Evolutionary conservation across 2,797 vertebrate species (phyloP), one percentile per base, ranked within the genome.

Genomic region (Harpagifer antarcticus): DNA sequence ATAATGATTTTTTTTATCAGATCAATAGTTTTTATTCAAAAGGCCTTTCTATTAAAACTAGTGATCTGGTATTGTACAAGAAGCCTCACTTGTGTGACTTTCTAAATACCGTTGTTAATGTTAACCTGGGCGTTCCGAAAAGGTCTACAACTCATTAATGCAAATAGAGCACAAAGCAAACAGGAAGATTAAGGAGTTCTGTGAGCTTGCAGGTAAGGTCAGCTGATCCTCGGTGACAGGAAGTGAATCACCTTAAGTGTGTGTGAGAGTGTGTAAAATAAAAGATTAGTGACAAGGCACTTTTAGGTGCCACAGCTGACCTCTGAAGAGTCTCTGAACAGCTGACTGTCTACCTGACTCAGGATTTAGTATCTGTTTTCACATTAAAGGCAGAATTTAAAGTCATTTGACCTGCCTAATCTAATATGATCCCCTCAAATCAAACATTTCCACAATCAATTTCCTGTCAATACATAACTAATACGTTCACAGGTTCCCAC

Each of bases 261-360:
- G 50, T 31, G 52, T 19, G 37, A 48, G 74, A 54, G 55, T 42
- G 23, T 59, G 48, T 50, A 14, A 15, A 49, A 49, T 19, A 66
- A 58, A 14, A 53, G 68, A 78, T 70, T 50, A 83, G 73, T 72
- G 82, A 85, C 49, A 8, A 67, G 68, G 78, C 76, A 74, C 56
- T 81, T 84, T 79, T 37, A 58, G 42, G 47, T 4, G 10, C n/a
- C 44, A 27, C 69, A 63, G 58, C 63, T 76, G 72, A 78, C 50
- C 58, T 77, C 54, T 53, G 31, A 48, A 2, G 16, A 65, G 1
- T 1, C 19, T 54, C 20, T 48, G 44, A 59, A 54, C 49, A 40
- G 42, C 43, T 62, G 56, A 63, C 20, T 53, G 43, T 1, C 3
- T 14, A 12, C 12, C 20, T 14, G 71, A 74, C 43, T 55, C 7